Conservation (phyloP, 2,797 vertebrate genomes). For the Pogoniulus pusillus region DNA sequence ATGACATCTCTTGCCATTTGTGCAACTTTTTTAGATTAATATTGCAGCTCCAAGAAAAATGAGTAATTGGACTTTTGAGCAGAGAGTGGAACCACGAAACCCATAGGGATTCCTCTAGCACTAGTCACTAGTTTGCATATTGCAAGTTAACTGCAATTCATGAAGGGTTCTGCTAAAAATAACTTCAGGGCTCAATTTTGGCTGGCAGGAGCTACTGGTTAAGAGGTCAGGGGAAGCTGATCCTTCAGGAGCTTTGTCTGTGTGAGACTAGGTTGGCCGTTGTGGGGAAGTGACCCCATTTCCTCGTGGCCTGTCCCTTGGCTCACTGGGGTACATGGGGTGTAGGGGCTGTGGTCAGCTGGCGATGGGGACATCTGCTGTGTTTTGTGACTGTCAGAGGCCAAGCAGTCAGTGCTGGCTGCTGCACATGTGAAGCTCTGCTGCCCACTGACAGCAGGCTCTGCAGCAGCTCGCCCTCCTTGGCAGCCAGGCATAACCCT, state of each 20-base stretch:
- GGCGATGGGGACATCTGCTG: neutral
- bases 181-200: slow-evolving; percentile 29
- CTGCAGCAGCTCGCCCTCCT: fast-evolving
- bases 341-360: neutral
- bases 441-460: neutral
- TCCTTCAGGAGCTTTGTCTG: slow-evolving; percentile 21
- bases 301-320: neutral
- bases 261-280: neutral
- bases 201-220: slow-evolving; percentile 50
- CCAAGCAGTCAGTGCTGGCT: neutral
- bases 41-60: slow-evolving; percentile 58
- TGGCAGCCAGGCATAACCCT: neutral
- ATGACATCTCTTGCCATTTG: slow-evolving; percentile 43
- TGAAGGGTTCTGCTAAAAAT: slow-evolving; percentile 60
- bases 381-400: neutral
- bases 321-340: neutral
- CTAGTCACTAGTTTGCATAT: slow-evolving; percentile 64
- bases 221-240: slow-evolving; percentile 45
- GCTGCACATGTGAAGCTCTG: neutral
- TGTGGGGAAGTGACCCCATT: neutral
- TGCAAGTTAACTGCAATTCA: slow-evolving; percentile 59
- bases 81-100: slow-evolving; percentile 35
- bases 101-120: slow-evolving; percentile 53
- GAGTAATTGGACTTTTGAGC: slow-evolving; percentile 56
- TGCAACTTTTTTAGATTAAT: slow-evolving; percentile 54